Percentiles rank a stretch among this genome's conserved stretches.
Evolutionary conservation across 2,113 vertebrate genomes (phyloP).

Genomic region (Platycercus adscitus): DNA sequence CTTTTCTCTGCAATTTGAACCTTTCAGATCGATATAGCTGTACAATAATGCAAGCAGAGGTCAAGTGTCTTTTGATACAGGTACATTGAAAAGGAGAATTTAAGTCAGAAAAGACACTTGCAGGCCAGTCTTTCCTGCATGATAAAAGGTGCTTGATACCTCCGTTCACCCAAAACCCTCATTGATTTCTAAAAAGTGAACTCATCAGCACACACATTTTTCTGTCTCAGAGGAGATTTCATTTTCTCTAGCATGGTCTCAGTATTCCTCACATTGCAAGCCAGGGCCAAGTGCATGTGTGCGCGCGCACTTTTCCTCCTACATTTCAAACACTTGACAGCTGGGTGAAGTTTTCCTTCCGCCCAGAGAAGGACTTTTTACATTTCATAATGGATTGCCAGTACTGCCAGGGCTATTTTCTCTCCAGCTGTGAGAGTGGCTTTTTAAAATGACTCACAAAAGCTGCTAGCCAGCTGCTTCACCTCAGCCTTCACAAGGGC

Average conservation of each 20-base stretch:
- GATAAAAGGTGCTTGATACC: background rate
- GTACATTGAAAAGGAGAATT: background rate
- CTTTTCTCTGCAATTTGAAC: background rate
- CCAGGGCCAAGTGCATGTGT: background rate
- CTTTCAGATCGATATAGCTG: background rate
- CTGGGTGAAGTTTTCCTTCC: conserved; percentile 81
- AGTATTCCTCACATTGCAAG: conserved; percentile 42
- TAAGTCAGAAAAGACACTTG: background rate
- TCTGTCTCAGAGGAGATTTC: conserved; percentile 42
- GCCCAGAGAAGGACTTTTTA: conserved; percentile 74
- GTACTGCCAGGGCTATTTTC: conserved; percentile 72
- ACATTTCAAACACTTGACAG: conserved; percentile 77
- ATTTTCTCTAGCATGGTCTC: conserved; percentile 62
- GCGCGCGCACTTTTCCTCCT: conserved; percentile 1
- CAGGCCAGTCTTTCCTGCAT: background rate
- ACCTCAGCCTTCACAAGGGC: conserved; percentile 71
- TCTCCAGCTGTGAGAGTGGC: conserved; percentile 82
- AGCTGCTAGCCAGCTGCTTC: conserved; percentile 79
- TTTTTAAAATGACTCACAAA: conserved; percentile 71
- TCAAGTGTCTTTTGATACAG: conserved; percentile 26
- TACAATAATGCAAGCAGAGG: conserved; percentile 10
- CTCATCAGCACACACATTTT: conserved; percentile 26
- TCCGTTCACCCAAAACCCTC: conserved; percentile 40
- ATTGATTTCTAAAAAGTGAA: conserved; percentile 53
- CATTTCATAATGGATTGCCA: conserved; percentile 74